A percentile compares a stretch with the other conserved stretches of the same genome.
phyloP scores from a whole-genome alignment of 2,797 vertebrate species.

The Parauchenoglanis punctatus region DNA sequence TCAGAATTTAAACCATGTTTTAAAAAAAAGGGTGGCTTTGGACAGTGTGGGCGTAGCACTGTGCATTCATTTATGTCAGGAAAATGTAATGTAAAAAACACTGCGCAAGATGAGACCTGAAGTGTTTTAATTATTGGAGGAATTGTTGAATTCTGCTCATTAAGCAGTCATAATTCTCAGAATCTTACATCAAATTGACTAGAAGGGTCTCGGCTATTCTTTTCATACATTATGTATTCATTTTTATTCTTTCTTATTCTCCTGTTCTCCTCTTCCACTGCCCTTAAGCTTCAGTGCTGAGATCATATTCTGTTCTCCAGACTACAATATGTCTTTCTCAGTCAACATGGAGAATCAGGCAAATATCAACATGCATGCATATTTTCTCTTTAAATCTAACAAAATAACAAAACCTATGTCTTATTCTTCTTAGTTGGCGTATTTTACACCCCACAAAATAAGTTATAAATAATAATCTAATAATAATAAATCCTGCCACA shows the following conservation, averaged over 20 bases:
- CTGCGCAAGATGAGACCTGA: conserved; percentile 22
- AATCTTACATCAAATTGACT: conserved; percentile 73
- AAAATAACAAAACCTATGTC: neutral
- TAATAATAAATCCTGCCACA: neutral
- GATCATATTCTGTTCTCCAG: conserved; percentile 76
- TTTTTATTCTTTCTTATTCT: conserved; percentile 57
- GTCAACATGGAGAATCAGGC: conserved; percentile 65
- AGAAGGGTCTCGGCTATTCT: conserved; percentile 59
- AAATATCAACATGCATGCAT: conserved; percentile 59
- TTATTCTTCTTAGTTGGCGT: too few relatives aligned
- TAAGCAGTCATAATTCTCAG: conserved; percentile 77
- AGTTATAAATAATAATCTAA: neutral
- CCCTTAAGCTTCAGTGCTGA: conserved; percentile 59
- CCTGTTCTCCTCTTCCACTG: conserved; percentile 27
- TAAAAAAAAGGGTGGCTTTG: neutral
- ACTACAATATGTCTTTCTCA: conserved; percentile 78
- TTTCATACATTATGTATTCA: conserved; percentile 58
- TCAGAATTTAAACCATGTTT: neutral
- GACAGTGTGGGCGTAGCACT: neutral
- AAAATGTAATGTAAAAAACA: neutral
- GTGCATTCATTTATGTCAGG: neutral
- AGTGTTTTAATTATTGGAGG: conserved; percentile 41
- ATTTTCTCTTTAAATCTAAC: neutral
- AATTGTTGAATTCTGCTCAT: conserved; percentile 65
- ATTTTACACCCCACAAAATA: neutral